Evolutionary conservation across 92 coral and sea anemone genomes (phyloP).

Genomic region (Montipora capitata): DNA sequence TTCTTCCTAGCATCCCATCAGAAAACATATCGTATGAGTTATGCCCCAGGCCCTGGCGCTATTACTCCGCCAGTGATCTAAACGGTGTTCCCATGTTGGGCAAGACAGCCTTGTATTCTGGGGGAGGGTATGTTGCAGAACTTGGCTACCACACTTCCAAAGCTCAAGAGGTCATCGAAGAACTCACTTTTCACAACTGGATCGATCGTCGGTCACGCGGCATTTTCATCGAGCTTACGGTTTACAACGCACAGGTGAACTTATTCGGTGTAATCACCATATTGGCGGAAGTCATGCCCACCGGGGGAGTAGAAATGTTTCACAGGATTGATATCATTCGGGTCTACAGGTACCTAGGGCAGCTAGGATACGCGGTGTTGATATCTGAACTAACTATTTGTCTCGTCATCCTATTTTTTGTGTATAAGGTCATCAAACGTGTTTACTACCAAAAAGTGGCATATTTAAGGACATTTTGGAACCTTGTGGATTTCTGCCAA

Average conservation of each 20-base stretch:
- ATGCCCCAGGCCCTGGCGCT: constrained; percentile 87
- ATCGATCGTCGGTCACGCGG: constrained; percentile 79
- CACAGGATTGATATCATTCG: constrained; percentile 77
- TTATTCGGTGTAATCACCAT: constrained; percentile 77
- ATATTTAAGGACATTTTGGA: constrained; percentile 83
- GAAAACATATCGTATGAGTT: constrained; percentile 45
- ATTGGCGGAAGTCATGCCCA: constrained; percentile 78
- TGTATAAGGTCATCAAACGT: constrained; percentile 68
- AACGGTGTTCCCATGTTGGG: constrained; percentile 85
- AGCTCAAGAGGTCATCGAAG: constrained; percentile 72
- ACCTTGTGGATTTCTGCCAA: constrained; percentile 81
- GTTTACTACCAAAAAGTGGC: constrained; percentile 65
- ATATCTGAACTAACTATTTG: constrained; percentile 80
- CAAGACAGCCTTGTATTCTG: constrained; percentile 69
- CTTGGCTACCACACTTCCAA: constrained; percentile 80
- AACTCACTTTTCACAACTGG: constrained; percentile 68
- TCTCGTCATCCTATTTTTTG: constrained; percentile 64
- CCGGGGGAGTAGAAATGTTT: constrained; percentile 68
- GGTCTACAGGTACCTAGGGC: constrained; percentile 74
- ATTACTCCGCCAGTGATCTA: constrained; percentile 66
- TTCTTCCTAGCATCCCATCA: constrained; percentile 43
- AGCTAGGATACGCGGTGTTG: constrained; percentile 24
- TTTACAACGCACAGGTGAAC: constrained; percentile 80
- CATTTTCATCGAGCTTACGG: constrained; percentile 76
- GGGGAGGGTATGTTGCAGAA: constrained; percentile 93